Percentiles rank a stretch among this genome's conserved stretches.
These are phyloP conservation scores for Colinus virginianus DNA, from an alignment of 2,113 vertebrate species.

Conservation along the genomic window DNA sequence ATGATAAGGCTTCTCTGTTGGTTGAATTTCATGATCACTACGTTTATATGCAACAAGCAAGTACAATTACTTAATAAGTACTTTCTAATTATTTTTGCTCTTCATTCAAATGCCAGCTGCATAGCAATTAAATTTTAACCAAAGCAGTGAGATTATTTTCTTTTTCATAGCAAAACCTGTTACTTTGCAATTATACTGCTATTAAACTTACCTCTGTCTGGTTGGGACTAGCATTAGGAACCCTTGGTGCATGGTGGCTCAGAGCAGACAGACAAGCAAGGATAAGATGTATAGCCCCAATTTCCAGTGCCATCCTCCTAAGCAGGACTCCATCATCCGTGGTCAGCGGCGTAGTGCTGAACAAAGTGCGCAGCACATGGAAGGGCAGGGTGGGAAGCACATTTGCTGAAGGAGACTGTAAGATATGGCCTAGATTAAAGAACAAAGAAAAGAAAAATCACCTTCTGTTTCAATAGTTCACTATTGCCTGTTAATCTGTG, in stretches of 20 bases:
- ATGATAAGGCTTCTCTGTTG: neutral
- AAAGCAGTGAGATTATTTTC: neutral
- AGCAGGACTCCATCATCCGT: slow-evolving; percentile 96
- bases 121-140: neutral
- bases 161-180: neutral
- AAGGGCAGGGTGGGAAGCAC: slow-evolving; percentile 97
- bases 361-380: slow-evolving; percentile 92
- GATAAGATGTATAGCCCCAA: slow-evolving; percentile 96
- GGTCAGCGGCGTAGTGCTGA: slow-evolving; percentile 92
- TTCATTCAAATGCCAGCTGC: neutral
- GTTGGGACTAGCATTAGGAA: slow-evolving; percentile 87
- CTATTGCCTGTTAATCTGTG: neutral
- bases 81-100: neutral
- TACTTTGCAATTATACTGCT: neutral
- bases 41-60: neutral
- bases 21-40: neutral
- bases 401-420: slow-evolving; percentile 96
- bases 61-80: neutral
- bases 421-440: slow-evolving; percentile 88
- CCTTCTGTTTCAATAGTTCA: neutral
- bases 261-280: slow-evolving; percentile 97
- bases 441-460: neutral
- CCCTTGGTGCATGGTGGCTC: slow-evolving; percentile 94
- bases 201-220: slow-evolving; percentile 87
- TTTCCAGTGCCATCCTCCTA: slow-evolving; percentile 95